These are phyloP conservation scores for Argopecten irradians DNA, from an alignment of 1,140 invertebrate genomes.

Conservation along the genomic window DNA sequence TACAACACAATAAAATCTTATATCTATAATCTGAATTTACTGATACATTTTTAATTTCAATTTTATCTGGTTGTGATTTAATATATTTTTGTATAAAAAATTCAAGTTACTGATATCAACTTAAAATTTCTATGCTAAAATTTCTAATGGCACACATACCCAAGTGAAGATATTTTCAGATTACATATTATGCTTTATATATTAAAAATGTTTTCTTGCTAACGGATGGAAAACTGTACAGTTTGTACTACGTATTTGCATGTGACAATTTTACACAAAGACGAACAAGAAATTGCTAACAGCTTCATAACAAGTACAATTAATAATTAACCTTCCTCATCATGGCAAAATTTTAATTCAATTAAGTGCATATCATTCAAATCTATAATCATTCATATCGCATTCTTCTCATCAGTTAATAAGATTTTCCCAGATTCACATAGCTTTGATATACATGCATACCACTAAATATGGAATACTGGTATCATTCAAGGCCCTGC, in stretches of 20 bases:
- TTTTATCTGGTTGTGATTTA: not conserved
- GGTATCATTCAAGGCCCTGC: not conserved
- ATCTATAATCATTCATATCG: not conserved
- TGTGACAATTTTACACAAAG: not conserved
- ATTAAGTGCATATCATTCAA: slow-evolving; percentile 21
- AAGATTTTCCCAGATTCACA: not conserved
- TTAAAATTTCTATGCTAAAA: not conserved
- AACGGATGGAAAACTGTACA: slow-evolving; percentile 14
- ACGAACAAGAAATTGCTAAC: slow-evolving; percentile 5
- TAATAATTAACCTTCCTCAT: not conserved
- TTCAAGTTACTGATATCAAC: not conserved
- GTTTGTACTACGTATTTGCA: not conserved
- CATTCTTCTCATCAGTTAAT: not conserved
- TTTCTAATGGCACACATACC: not conserved
- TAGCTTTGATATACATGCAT: slow-evolving; percentile 3
- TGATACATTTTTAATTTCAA: no score
- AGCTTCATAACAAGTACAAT: not conserved
- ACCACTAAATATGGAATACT: slow-evolving; percentile 17
- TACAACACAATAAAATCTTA: not conserved
- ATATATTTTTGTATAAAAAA: not conserved
- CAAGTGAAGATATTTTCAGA: not conserved
- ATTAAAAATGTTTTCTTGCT: not conserved
- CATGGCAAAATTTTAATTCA: not conserved
- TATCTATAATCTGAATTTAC: not conserved
- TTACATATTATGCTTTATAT: slow-evolving; percentile 3